These are phyloP conservation scores for Drosophila ohnishii DNA, from an alignment of 1,140 invertebrate genomes.

Conservation along the genomic window DNA sequence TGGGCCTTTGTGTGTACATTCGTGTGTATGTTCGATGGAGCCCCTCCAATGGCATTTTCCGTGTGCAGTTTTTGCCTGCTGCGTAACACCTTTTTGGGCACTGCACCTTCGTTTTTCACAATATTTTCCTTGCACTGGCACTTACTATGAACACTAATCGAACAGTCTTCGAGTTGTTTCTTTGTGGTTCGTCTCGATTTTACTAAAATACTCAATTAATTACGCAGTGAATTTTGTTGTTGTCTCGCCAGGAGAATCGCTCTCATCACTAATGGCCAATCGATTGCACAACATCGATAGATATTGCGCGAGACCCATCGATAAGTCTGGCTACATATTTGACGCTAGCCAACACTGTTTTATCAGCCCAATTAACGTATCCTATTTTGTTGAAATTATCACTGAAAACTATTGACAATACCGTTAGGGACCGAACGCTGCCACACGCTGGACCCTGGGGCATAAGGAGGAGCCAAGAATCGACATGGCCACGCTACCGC, in stretches of 20 bases:
- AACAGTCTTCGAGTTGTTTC: conserved; percentile 24
- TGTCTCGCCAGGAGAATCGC: conserved; percentile 45
- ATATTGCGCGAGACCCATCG: background rate
- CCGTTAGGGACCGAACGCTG: background rate
- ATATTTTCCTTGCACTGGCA: conserved; percentile 7
- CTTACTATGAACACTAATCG: conserved; percentile 56
- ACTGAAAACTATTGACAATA: conserved; percentile 30
- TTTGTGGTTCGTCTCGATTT: conserved; percentile 40
- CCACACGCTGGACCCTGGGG: conserved; percentile 1
- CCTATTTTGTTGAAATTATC: conserved; percentile 43
- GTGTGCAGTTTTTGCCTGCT: conserved; percentile 55
- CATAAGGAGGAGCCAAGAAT: conserved; percentile 5
- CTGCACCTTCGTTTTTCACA: conserved; percentile 2
- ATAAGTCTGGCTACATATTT: background rate
- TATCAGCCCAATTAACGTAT: conserved; percentile 33
- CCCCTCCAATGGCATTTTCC: conserved; percentile 70
- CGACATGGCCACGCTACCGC: conserved; percentile 87
- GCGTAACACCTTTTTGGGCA: conserved; percentile 56
- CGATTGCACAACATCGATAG: conserved; percentile 17
- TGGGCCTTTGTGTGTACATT: conserved; percentile 47
- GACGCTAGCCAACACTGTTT: conserved; percentile 7
- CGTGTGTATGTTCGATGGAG: conserved; percentile 53
- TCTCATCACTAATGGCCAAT: conserved; percentile 23
- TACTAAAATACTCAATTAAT: conserved; percentile 57
- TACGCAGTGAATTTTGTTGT: conserved; percentile 76